Percentiles rank a stretch among this genome's conserved stretches.
Conservation (phyloP, 2,797 vertebrate species). For the Rhinella marina region DNA sequence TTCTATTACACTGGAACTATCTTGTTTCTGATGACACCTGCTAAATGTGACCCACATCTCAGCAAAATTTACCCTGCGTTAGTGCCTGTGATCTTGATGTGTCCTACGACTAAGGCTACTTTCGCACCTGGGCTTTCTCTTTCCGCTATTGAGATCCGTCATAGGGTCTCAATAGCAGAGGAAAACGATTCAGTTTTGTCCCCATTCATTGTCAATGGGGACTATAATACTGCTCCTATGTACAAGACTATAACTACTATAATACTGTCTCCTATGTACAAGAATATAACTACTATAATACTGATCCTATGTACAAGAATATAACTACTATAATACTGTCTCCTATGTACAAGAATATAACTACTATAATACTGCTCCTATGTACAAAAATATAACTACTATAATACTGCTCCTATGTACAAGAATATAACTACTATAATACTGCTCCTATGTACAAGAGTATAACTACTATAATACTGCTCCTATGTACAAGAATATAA, state of each 20-base stretch:
- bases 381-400: too few relatives aligned
- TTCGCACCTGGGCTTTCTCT: too few relatives aligned
- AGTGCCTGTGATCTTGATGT: neutral
- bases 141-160: too few relatives aligned
- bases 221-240: neutral
- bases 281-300: slow-evolving; percentile 9
- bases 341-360: neutral
- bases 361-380: neutral
- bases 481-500: neutral
- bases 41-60: neutral
- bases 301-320: neutral
- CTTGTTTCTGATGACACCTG: neutral
- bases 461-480: neutral
- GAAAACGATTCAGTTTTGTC: too few relatives aligned
- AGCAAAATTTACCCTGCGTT: neutral
- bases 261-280: slow-evolving; percentile 8
- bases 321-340: slow-evolving; percentile 8
- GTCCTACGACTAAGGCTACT: neutral
- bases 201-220: too few relatives aligned
- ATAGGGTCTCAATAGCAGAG: too few relatives aligned
- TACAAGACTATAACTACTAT: neutral
- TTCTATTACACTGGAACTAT: neutral
- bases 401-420: too few relatives aligned
- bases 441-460: too few relatives aligned
- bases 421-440: too few relatives aligned